These are phyloP conservation scores for Chloroceryle aenea DNA, from an alignment of 2,113 vertebrate species.

Conservation along the genomic window DNA sequence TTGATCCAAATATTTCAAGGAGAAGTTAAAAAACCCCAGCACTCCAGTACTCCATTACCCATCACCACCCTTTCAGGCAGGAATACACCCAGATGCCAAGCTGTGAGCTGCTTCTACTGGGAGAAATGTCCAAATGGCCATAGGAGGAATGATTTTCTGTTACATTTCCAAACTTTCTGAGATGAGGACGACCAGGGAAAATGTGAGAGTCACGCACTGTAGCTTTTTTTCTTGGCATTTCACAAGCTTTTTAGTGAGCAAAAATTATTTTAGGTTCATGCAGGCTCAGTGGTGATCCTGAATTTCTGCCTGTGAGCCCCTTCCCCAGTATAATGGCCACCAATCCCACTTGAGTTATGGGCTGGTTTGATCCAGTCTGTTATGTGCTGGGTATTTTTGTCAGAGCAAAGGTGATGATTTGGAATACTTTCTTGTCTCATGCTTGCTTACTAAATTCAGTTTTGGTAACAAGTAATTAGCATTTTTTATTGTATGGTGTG, in stretches of 20 bases:
- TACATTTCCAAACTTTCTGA: not conserved
- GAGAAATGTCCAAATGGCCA: not conserved
- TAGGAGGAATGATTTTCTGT: not conserved
- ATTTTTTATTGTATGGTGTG: not conserved
- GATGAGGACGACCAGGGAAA: not conserved
- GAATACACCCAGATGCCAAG: not conserved
- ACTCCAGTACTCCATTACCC: not conserved
- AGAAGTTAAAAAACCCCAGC: not conserved
- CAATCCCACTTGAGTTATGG: not conserved
- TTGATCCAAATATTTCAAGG: not conserved
- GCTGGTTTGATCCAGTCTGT: not conserved
- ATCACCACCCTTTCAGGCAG: not conserved
- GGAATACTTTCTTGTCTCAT: not conserved
- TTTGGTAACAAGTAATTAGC: not conserved
- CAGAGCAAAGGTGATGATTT: not conserved
- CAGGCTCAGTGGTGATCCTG: not conserved
- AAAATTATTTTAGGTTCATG: not conserved
- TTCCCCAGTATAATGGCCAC: not conserved
- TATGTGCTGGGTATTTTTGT: not conserved
- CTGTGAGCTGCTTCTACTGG: not conserved
- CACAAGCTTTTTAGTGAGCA: not conserved
- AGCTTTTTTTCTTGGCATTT: not conserved
- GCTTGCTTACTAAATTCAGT: not conserved
- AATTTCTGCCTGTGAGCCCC: not conserved
- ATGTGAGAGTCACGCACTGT: fast-evolving